Conservation (phyloP, 2,888 invertebrate genomes). For the Diabrotica balteata region DNA sequence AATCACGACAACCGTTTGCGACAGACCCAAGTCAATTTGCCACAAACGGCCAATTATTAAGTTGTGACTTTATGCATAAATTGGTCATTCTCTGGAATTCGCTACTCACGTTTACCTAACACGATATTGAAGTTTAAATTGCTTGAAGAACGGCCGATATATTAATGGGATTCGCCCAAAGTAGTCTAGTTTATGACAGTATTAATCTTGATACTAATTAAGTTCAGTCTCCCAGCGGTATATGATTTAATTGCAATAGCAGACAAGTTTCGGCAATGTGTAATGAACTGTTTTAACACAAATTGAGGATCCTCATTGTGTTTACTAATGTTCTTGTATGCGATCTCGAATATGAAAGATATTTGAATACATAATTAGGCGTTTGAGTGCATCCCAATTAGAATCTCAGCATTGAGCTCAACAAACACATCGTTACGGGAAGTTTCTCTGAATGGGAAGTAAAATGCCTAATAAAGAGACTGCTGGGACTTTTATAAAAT, state of each 20-base stretch:
- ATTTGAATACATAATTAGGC: slow-evolving; percentile 7
- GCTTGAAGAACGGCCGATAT: slow-evolving; percentile 25
- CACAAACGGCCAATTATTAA: too few relatives aligned
- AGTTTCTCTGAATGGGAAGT: too few relatives aligned
- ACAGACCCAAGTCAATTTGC: too few relatives aligned
- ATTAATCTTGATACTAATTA: slow-evolving; percentile 30
- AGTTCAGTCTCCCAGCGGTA: slow-evolving; percentile 26
- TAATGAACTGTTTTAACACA: slow-evolving; percentile 25
- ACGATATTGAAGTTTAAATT: slow-evolving; percentile 27
- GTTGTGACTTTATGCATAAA: background rate
- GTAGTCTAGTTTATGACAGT: slow-evolving; percentile 26
- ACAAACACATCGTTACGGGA: too few relatives aligned
- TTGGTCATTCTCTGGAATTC: slow-evolving; percentile 2
- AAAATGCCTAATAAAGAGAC: too few relatives aligned
- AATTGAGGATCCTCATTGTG: slow-evolving; percentile 4
- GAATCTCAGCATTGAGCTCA: too few relatives aligned
- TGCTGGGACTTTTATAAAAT: too few relatives aligned
- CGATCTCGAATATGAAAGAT: background rate
- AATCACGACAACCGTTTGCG: too few relatives aligned
- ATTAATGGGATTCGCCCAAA: slow-evolving; percentile 22
- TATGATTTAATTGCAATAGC: slow-evolving; percentile 32
- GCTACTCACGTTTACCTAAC: slow-evolving; percentile 2
- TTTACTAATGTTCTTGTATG: slow-evolving; percentile 12
- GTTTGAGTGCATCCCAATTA: too few relatives aligned
- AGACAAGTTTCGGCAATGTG: slow-evolving; percentile 21